Evolutionary conservation across 2,888 invertebrate species (phyloP), one percentile per base, ranked within the genome.

Genomic region (Rhaphigaster nebulosa): DNA sequence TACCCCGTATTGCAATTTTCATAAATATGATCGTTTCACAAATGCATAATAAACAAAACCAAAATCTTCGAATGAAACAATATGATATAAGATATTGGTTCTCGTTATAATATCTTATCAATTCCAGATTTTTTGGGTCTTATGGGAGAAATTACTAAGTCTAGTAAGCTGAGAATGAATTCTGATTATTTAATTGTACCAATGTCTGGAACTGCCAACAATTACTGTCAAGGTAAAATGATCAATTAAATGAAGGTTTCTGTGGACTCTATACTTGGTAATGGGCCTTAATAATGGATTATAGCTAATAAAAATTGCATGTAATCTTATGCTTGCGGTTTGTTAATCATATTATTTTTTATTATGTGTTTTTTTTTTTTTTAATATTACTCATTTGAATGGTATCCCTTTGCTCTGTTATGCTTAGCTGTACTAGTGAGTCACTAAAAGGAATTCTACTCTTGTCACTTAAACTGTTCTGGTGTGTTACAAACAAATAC

Each of bases 81-180:
- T 13, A 65, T 65, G 13, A 15, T 65, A 29, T 65, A 15, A 29
- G 29, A 65, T 29, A 5, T 65, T 65, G 29, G 65, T 65, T 65
- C 29, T 29, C 65, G 29, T 10, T 60, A 60, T 65, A 65, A 65
- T 56, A 56, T 65, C 29, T 65, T 65, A 65, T 65, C 65, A 29
- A 65, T 65, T 65, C 12, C 65, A 65, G 65, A 65, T 65, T 65
- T 65, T 29, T 65, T 65, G 29, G n/a, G n/a, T n/a, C 65, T 65
- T 29, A 65, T 65, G 65, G 65, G 65, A 65, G 65, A 65, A n/a
- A 65, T 65, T 5, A 15, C 29, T 65, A 65, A 65, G 29, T 65
- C 65, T 65, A 65, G 65, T 29, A 65, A 65, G 65, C 65, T 65
- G 65, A n/a, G 29, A 65, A 29, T 65, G 65, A 65, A 65, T 65